Evolutionary conservation across 2,113 vertebrate species (phyloP).

Genomic region (Chlamydotis undulata): DNA sequence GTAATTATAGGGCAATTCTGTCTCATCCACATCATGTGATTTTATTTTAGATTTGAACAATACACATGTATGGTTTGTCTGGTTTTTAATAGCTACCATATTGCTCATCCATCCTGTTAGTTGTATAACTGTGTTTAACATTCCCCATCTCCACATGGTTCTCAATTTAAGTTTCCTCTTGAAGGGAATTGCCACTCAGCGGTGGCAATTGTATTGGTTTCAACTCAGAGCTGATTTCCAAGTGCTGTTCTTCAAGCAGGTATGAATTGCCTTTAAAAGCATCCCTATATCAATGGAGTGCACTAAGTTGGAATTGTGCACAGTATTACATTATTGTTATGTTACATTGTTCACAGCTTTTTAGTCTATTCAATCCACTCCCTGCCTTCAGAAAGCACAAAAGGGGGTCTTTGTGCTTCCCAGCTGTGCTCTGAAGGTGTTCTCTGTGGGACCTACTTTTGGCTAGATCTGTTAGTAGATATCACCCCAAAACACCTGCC

Average conservation of each 20-base stretch:
- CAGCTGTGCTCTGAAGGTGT: neutral
- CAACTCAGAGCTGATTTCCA: neutral
- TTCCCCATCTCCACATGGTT: neutral
- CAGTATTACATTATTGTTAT: neutral
- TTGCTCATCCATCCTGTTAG: conserved; percentile 17
- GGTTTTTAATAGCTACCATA: conserved; percentile 52
- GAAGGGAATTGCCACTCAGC: neutral
- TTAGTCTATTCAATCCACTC: neutral
- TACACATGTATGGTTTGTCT: conserved; percentile 25
- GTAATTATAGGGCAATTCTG: conserved; percentile 27
- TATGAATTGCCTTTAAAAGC: neutral
- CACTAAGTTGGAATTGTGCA: neutral
- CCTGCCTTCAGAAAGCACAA: neutral
- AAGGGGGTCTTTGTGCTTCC: neutral
- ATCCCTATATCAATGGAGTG: neutral
- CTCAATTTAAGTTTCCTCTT: neutral
- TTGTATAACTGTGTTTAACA: conserved; percentile 29
- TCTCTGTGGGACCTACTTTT: neutral
- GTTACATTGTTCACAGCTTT: neutral
- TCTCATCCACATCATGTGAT: neutral
- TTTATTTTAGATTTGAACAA: conserved; percentile 51
- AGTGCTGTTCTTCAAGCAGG: neutral
- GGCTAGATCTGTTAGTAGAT: neutral
- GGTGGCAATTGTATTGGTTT: neutral
- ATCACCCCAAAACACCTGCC: neutral